Conservation (phyloP, 2,888 invertebrate species). For the Luffia ferchaultella region DNA sequence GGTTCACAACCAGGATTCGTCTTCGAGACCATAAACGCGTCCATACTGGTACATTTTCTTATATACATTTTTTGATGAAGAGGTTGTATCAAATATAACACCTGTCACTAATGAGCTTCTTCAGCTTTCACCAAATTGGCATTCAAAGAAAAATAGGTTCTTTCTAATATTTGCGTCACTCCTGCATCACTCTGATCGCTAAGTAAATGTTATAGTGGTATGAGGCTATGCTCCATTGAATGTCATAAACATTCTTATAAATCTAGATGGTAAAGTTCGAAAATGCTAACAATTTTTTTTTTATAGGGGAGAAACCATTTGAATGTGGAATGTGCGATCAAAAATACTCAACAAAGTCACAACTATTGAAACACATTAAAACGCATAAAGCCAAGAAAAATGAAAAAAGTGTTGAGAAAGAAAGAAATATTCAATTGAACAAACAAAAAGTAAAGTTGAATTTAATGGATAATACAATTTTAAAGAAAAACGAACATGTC, state of each 20-base stretch:
- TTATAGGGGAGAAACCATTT: constrained; percentile 47
- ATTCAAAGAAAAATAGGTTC: too few relatives aligned
- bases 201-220: too few relatives aligned
- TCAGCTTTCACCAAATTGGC: too few relatives aligned
- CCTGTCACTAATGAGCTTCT: too few relatives aligned
- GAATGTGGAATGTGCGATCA: constrained; percentile 37
- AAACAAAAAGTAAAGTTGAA: neutral
- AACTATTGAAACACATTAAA: constrained; percentile 38
- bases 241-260: too few relatives aligned
- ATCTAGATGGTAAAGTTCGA: neutral
- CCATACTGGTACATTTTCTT: constrained; percentile 34
- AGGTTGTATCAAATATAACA: too few relatives aligned
- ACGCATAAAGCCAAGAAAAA: constrained; percentile 28
- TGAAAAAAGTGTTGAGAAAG: constrained; percentile 5
- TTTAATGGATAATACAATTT: neutral
- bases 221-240: too few relatives aligned
- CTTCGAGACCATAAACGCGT: constrained; percentile 40
- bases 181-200: too few relatives aligned
- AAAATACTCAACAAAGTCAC: constrained; percentile 37
- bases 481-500: neutral
- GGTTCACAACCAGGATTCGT: constrained; percentile 33
- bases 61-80: too few relatives aligned
- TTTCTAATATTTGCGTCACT: too few relatives aligned
- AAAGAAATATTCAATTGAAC: constrained; percentile 9
- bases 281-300: neutral